These are phyloP conservation scores for Drosophila subsilvestris DNA, from an alignment of 2,888 invertebrate genomes.

Conservation along the genomic window DNA sequence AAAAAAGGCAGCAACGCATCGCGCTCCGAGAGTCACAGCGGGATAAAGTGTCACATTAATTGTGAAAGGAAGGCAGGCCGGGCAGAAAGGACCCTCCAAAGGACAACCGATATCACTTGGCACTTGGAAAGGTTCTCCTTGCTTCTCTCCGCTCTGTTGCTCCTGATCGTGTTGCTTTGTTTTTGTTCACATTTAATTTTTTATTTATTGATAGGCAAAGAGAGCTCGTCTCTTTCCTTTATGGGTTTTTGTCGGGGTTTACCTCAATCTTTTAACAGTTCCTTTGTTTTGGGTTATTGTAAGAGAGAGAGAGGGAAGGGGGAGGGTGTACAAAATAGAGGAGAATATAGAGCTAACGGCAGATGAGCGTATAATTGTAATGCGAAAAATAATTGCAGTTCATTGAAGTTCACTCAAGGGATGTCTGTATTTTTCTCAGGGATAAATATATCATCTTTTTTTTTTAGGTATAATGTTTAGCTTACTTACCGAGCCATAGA, in stretches of 20 bases:
- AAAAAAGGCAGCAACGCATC: constrained; percentile 29
- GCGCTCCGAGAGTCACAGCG: constrained; percentile 30
- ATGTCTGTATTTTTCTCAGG: neutral
- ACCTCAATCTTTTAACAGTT: constrained; percentile 60
- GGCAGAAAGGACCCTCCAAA: constrained; percentile 19
- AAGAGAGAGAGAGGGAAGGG: constrained; percentile 19
- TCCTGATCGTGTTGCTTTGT: constrained; percentile 58
- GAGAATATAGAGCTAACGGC: constrained; percentile 15
- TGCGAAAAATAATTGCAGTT: constrained; percentile 22
- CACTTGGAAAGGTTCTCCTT: constrained; percentile 48
- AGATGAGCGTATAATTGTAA: constrained; percentile 18
- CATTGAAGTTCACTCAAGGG: constrained; percentile 1
- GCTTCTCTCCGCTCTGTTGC: neutral
- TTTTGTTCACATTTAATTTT: constrained; percentile 70
- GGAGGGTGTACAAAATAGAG: constrained; percentile 22
- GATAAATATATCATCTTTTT: too few species aligned
- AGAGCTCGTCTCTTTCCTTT: constrained; percentile 34
- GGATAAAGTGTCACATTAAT: constrained; percentile 64
- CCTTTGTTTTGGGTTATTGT: constrained; percentile 59
- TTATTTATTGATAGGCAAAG: constrained; percentile 63
- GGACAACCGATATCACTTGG: constrained; percentile 69
- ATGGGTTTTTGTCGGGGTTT: constrained; percentile 31
- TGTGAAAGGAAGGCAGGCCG: constrained; percentile 27
- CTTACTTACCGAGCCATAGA: constrained; percentile 93
- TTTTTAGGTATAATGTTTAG: neutral